Evolutionary conservation across 2,888 invertebrate genomes (phyloP), one percentile per base, ranked within the genome.

Genomic region (Mechanitis messenoides): DNA sequence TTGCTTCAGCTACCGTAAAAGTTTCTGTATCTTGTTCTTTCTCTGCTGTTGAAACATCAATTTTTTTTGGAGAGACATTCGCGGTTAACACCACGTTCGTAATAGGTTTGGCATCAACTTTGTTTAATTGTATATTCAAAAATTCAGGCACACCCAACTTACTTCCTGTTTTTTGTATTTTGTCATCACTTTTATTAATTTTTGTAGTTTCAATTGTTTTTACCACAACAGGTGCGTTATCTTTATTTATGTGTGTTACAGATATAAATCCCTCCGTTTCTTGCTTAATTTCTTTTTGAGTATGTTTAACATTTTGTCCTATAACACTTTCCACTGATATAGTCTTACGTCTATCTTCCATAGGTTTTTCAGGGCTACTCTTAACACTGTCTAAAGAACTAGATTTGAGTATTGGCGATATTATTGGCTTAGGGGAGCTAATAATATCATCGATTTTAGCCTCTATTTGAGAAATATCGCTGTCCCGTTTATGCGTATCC

Each of bases 61-160:
- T 69, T 82, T 87, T 90, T 82, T 90, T 91, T 76, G 90, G 89
- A 69, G 87, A 91, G 70, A 90, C 79, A 69, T 92, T 92, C 64
- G 93, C 93, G 33, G 93, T 92, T 68, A 94, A 83, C 58, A 94
- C 93, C 45, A 94, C 90, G 73, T 94, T 93, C 45, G 92, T 92
- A 9, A 91, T 75, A 0, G 93, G 91, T 70, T 92, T 92, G 9
- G 90, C 84, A 71, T 94, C 94, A 5, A 94, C 93, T 76, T 93
- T 93, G 75, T 94, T 93, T 55, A 94, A 74, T 77, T 94, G 94
- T 61, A 94, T 93, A 73, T 93, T 93, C 66, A 94, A 82, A 75
- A 94, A 94, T 77, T 95, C 94, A 0, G 94, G 93, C 12, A 93
- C 86, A 53, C 84, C 82, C 1, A 79, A 70, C 61, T 84, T 86